phyloP scores from a whole-genome alignment of 2,113 vertebrate species.

The Platysteira castanea region DNA sequence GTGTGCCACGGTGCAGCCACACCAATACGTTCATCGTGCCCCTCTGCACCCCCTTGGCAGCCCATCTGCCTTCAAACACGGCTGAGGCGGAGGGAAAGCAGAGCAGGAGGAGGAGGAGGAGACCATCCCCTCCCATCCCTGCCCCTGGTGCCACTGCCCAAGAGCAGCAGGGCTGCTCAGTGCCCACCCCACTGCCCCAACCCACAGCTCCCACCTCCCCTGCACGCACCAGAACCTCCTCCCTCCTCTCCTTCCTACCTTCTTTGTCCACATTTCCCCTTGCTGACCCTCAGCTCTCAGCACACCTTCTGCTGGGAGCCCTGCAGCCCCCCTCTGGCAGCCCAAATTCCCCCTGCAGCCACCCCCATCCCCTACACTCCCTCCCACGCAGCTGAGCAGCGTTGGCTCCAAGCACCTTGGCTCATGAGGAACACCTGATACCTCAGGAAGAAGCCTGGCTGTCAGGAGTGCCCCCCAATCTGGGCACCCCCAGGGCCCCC shows the following conservation, averaged over 20 bases:
- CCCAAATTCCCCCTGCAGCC: fast-evolving
- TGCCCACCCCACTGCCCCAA: fast-evolving
- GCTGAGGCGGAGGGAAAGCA: neutral
- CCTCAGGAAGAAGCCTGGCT: fast-evolving
- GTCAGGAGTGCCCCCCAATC: fast-evolving
- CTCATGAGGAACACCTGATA: neutral
- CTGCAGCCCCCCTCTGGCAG: fast-evolving
- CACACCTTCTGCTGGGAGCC: fast-evolving
- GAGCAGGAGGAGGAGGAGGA: neutral
- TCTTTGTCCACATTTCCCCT: fast-evolving
- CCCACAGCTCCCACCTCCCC: neutral
- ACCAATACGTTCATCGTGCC: neutral
- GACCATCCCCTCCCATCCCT: fast-evolving
- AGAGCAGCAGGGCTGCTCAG: fast-evolving
- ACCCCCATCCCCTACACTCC: neutral
- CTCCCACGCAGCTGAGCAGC: neutral
- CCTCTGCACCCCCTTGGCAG: neutral
- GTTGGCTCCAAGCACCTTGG: fast-evolving
- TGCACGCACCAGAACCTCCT: fast-evolving
- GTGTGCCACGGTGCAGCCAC: fast-evolving
- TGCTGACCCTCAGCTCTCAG: neutral
- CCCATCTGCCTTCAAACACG: neutral
- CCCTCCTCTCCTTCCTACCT: fast-evolving
- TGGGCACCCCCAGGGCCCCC: neutral
- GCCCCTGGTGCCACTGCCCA: neutral